These are phyloP conservation scores for Chymomyza amoena DNA, from an alignment of 2,888 invertebrate species.

Conservation along the genomic window DNA sequence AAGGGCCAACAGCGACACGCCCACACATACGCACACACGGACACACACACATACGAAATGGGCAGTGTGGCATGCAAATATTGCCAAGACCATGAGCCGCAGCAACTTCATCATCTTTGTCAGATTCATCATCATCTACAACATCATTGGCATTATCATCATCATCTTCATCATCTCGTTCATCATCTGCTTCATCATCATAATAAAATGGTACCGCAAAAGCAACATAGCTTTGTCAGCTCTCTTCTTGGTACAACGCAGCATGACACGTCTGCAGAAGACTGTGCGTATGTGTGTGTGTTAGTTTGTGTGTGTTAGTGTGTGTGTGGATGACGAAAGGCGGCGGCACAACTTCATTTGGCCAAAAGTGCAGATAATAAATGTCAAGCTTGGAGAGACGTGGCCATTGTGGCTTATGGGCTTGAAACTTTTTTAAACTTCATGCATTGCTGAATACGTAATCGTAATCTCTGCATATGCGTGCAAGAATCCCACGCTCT, in stretches of 20 bases:
- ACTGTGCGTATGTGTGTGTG: slow-evolving; percentile 24
- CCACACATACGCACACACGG: background rate
- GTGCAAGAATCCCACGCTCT: slow-evolving; percentile 1
- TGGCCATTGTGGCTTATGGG: slow-evolving; percentile 70
- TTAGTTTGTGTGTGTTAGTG: slow-evolving; percentile 14
- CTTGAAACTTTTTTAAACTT: slow-evolving; percentile 61
- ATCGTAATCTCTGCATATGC: slow-evolving; percentile 56
- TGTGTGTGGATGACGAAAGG: slow-evolving; percentile 37
- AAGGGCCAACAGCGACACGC: slow-evolving; percentile 38
- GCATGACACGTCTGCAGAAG: slow-evolving; percentile 9
- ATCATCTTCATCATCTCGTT: no score
- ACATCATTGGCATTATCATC: background rate
- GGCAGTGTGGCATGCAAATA: slow-evolving; percentile 64
- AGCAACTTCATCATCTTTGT: slow-evolving; percentile 12
- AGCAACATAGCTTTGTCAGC: slow-evolving; percentile 48
- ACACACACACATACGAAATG: slow-evolving; percentile 38
- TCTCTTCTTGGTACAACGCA: slow-evolving; percentile 8
- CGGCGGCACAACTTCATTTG: slow-evolving; percentile 46
- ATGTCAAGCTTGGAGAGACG: slow-evolving; percentile 68
- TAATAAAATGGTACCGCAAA: slow-evolving; percentile 41
- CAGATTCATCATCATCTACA: background rate
- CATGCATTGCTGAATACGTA: slow-evolving; percentile 59
- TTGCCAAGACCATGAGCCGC: slow-evolving; percentile 17
- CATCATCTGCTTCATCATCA: background rate
- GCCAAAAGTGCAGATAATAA: slow-evolving; percentile 65